These are phyloP conservation scores for Nicator chloris DNA, from an alignment of 2,113 vertebrate genomes.

Conservation along the genomic window DNA sequence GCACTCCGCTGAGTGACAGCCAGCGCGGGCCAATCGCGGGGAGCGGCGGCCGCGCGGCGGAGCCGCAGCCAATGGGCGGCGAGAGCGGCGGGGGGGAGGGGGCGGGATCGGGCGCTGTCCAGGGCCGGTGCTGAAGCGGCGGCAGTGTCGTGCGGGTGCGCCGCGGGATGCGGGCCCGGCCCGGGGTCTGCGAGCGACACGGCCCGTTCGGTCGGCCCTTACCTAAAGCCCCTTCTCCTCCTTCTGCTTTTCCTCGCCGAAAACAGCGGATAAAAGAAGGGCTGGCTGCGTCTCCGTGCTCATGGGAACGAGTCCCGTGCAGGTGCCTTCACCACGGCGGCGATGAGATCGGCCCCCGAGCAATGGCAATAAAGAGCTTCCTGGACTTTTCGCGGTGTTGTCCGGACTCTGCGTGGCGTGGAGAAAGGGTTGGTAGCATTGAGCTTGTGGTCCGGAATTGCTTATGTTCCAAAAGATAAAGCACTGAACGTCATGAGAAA, in stretches of 20 bases:
- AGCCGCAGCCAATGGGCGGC: not conserved
- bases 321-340: not conserved
- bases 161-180: not conserved
- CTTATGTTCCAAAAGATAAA: not conserved
- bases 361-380: not conserved
- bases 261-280: not conserved
- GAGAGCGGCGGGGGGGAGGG: not conserved
- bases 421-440: not conserved
- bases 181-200: accelerated
- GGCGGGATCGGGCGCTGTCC: conserved; percentile 22
- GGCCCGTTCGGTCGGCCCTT: no score
- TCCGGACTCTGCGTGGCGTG: not conserved
- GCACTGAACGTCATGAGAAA: not conserved
- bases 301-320: not conserved
- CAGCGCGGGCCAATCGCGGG: not conserved
- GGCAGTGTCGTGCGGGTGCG: not conserved
- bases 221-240: no score
- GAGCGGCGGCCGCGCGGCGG: no score
- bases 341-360: not conserved
- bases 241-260: not conserved
- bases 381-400: not conserved
- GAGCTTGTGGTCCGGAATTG: not conserved
- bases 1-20: not conserved
- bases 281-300: not conserved
- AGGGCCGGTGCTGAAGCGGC: conserved; percentile 11